These are phyloP conservation scores for Tinamus major DNA, from an alignment of 2,797 vertebrate species.

Conservation along the genomic window DNA sequence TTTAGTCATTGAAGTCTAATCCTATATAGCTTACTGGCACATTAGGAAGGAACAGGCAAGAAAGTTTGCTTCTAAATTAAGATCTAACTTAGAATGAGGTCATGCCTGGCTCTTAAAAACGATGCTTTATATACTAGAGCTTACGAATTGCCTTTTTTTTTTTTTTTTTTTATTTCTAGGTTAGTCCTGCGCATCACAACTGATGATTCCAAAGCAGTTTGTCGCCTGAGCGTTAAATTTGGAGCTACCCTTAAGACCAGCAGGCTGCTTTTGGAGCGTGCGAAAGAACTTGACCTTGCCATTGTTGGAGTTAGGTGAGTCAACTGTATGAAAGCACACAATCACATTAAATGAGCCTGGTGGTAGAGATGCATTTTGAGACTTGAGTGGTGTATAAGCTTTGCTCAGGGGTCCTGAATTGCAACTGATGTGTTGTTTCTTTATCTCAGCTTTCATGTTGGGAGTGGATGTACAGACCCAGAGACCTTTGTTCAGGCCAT, in stretches of 20 bases:
- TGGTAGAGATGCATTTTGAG: not conserved
- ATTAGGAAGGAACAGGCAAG: not conserved
- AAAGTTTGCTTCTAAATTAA: not conserved
- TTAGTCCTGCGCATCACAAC: constrained; percentile 96
- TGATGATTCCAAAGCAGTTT: constrained; percentile 95
- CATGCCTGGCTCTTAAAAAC: not conserved
- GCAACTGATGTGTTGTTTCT: not conserved
- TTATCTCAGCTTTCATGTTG: constrained; percentile 91
- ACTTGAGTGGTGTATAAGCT: not conserved
- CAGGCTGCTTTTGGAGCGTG: constrained; percentile 90
- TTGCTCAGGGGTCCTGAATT: not conserved
- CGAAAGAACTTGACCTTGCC: constrained; percentile 90
- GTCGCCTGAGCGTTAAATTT: constrained; percentile 95
- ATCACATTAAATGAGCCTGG: not conserved
- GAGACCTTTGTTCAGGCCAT: constrained; percentile 92
- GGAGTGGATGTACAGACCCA: constrained; percentile 94
- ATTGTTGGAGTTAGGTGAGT: constrained; percentile 90
- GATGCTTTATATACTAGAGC: not conserved
- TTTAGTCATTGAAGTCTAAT: not conserved
- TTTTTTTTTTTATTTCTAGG: constrained; percentile 68
- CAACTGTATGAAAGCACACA: not conserved
- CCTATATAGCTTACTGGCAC: not conserved
- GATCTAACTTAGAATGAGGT: not conserved
- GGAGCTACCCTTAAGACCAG: constrained; percentile 92
- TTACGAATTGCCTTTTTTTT: not conserved